Evolutionary conservation across 2,888 invertebrate genomes (phyloP).

Genomic region (Drosophila falleni): DNA sequence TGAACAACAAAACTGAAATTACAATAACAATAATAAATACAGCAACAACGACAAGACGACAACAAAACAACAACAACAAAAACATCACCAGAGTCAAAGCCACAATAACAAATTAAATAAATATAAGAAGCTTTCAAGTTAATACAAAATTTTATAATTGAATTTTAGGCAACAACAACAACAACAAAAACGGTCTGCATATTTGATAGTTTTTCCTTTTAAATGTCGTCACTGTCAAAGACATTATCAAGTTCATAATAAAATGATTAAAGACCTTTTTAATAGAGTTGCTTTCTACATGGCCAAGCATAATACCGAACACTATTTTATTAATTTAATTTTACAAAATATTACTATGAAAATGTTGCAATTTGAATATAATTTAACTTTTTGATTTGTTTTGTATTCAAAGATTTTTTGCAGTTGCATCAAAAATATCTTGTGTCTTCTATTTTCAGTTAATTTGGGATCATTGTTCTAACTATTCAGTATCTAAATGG

Average conservation of each 20-base stretch:
- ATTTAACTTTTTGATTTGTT: background rate
- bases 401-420: background rate
- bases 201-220: constrained; percentile 12
- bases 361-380: constrained; percentile 7
- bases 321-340: background rate
- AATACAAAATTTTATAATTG: constrained; percentile 75
- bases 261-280: constrained; percentile 20
- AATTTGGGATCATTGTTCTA: background rate
- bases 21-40: constrained; percentile 10
- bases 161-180: constrained; percentile 58
- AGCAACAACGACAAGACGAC: constrained; percentile 9
- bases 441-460: background rate
- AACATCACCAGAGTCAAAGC: constrained; percentile 15
- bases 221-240: constrained; percentile 22
- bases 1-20: constrained; percentile 7
- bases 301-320: constrained; percentile 3
- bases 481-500: background rate
- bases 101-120: constrained; percentile 78
- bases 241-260: constrained; percentile 10
- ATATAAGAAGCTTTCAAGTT: constrained; percentile 79
- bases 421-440: background rate
- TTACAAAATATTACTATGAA: background rate
- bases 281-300: constrained; percentile 10
- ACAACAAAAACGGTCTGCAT: constrained; percentile 18
- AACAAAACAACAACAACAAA: constrained; percentile 14